Conservation (phyloP, 2,888 invertebrate species). For the Chelonus formosanus region DNA sequence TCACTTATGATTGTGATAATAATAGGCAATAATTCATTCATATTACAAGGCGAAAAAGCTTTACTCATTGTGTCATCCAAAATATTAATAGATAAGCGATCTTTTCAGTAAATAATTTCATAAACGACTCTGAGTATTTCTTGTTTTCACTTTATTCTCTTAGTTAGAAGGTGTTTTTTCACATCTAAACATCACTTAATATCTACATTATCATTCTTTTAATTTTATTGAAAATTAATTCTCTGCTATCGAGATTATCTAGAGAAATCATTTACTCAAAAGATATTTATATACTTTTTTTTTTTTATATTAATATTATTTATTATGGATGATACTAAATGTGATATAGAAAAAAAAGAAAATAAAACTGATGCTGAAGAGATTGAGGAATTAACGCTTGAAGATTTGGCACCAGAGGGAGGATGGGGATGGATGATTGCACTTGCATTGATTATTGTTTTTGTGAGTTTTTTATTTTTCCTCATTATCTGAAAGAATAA, state of each 20-base stretch:
- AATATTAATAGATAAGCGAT: constrained; percentile 27
- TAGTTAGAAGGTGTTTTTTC: background rate
- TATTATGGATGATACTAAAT: background rate
- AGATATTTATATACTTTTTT: too few relatives aligned
- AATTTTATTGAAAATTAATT: too few relatives aligned
- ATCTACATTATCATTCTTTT: too few relatives aligned
- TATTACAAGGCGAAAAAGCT: constrained; percentile 17
- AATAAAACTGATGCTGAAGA: constrained; percentile 16
- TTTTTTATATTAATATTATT: too few relatives aligned
- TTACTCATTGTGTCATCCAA: constrained; percentile 13
- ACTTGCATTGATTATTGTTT: constrained; percentile 82
- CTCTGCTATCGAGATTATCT: too few relatives aligned
- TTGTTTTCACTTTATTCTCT: background rate
- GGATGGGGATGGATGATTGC: constrained; percentile 92
- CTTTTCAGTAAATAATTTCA: constrained; percentile 2
- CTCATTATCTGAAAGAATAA: too few relatives aligned
- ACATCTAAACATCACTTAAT: too few relatives aligned
- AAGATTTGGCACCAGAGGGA: constrained; percentile 80
- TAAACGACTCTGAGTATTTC: too few relatives aligned
- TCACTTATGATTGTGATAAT: constrained; percentile 4
- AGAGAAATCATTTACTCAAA: too few relatives aligned
- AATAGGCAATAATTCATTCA: constrained; percentile 19
- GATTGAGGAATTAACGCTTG: constrained; percentile 39
- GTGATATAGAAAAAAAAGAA: background rate
- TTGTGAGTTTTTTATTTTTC: constrained; percentile 72